Evolutionary conservation across 2,113 vertebrate species (phyloP), one percentile per base, ranked within the genome.

Genomic region (Pelusios castaneus): DNA sequence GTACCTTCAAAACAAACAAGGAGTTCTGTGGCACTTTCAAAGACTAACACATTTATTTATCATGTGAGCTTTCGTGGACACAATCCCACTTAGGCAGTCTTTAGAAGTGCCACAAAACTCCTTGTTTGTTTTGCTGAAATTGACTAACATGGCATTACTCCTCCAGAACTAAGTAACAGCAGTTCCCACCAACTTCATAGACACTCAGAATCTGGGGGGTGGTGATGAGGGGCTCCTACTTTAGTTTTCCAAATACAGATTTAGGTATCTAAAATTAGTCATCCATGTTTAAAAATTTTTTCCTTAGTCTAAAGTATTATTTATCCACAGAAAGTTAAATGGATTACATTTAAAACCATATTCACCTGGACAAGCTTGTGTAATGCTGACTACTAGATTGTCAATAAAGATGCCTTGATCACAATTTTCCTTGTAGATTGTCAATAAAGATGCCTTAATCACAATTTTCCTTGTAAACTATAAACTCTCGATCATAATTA

Each of bases 401-500:
- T 41, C 80, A 81, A 25, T 86, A 91, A 94, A 83, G 91, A 81
- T 75, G 88, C 17, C 73, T 78, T 63, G 17, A 83, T 55, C 47
- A 43, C 43, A n/a, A n/a, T n/a, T n/a, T n/a, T n/a, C n/a, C n/a
- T n/a, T n/a, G n/a, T n/a, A n/a, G n/a, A n/a, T n/a, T n/a, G n/a
- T n/a, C n/a, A n/a, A n/a, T n/a, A n/a, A n/a, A n/a, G n/a, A n/a
- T 24, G 24, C 22, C 92, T 89, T 45, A 70, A 56, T 82, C 91
- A 96, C 34, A 88, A 80, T 11, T 19, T 25, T 93, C 90, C 84
- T 83, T 82, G 82, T 34, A 93, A 94, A 77, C 54, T 43, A 52
- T 22, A 93, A 55, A 12, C 38, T 52, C 63, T 9, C 45, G 82
- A 58, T 80, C n/a, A 0, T 29, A 87, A 90, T 73, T 4, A 91